These are phyloP conservation scores for Galendromus occidentalis DNA, from an alignment of 1,140 invertebrate genomes.

Conservation along the genomic window DNA sequence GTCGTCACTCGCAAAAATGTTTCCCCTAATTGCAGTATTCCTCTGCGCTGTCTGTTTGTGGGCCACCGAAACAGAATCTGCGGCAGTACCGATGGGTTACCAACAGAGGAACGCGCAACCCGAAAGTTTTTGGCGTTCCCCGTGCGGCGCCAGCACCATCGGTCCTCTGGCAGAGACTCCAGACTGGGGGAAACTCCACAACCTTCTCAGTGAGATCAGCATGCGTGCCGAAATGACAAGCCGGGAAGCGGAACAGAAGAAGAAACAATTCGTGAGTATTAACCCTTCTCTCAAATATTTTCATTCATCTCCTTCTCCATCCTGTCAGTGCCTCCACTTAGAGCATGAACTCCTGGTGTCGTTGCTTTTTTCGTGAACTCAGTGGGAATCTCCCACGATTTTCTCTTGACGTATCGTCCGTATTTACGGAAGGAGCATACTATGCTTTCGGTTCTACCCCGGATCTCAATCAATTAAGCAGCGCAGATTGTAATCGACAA, in stretches of 20 bases:
- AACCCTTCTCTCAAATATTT: not conserved
- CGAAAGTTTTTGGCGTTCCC: not conserved
- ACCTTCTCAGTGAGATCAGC: not conserved
- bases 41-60: no score
- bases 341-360: not conserved
- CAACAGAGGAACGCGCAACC: no score
- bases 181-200: not conserved
- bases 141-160: not conserved
- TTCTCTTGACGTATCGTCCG: no score
- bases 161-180: not conserved
- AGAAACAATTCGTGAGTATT: conserved; percentile 2
- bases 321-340: not conserved
- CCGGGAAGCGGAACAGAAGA: not conserved
- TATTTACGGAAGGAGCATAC: no score
- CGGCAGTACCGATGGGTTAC: no score
- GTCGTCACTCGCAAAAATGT: no score
- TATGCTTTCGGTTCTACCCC: no score
- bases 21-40: no score
- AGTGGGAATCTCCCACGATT: no score
- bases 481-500: no score
- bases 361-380: not conserved
- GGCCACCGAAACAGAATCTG: no score
- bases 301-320: not conserved
- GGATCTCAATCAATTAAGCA: no score
- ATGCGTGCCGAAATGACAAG: not conserved